Conservation (phyloP, 2,888 invertebrate genomes). For the Phragmatobia fuliginosa region DNA sequence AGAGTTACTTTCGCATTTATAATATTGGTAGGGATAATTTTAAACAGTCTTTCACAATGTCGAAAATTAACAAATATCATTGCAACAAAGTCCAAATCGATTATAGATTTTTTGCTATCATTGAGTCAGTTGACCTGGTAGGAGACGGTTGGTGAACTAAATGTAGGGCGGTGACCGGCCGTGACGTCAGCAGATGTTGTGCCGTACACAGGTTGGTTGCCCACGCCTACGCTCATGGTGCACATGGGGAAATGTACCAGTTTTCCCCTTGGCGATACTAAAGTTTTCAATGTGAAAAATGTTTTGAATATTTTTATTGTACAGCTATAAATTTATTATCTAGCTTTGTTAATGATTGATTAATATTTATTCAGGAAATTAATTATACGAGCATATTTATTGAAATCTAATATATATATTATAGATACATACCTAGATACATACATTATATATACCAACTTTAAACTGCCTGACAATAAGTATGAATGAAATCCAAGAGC, state of each 20-base stretch:
- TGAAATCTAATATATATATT: background rate
- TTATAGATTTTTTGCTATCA: slow-evolving; percentile 28
- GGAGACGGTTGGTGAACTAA: slow-evolving; percentile 46
- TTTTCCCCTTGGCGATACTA: background rate
- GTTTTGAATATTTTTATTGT: background rate
- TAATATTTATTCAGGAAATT: no score
- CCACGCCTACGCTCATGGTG: slow-evolving; percentile 12
- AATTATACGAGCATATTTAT: background rate
- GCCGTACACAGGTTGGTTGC: slow-evolving; percentile 25
- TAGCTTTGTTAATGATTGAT: background rate
- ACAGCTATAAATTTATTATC: background rate
- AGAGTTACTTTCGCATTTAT: no score
- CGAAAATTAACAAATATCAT: background rate
- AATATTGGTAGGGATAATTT: background rate
- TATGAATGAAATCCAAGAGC: no score
- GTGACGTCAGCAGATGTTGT: slow-evolving; percentile 41
- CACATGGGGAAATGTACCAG: slow-evolving; percentile 14
- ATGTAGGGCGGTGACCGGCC: slow-evolving; percentile 41
- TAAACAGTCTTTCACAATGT: background rate
- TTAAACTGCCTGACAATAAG: no score
- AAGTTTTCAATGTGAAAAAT: no score
- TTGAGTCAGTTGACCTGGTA: slow-evolving; percentile 39
- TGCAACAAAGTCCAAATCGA: slow-evolving; percentile 7
- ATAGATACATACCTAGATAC: no score
- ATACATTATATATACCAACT: no score